Evolutionary conservation across 1,140 invertebrate genomes (phyloP).

Genomic region (Lethocerus indicus): DNA sequence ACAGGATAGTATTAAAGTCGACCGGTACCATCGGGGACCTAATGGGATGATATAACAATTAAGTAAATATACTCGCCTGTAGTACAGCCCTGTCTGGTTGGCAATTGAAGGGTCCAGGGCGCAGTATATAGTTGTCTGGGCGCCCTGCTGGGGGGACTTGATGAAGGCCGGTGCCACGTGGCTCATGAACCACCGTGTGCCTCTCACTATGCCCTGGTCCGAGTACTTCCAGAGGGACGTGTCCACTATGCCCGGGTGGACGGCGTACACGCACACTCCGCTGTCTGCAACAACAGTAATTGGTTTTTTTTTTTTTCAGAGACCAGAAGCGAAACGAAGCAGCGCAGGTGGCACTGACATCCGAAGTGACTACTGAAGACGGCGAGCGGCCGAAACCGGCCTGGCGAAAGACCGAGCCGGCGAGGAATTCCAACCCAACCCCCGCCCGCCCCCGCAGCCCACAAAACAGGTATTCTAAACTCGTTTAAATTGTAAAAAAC

Average conservation of each 20-base stretch:
- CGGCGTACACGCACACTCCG: conserved; percentile 42
- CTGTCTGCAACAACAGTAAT: conserved; percentile 32
- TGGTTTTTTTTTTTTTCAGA: background rate
- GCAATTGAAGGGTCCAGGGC: conserved; percentile 47
- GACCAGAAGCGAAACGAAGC: no score
- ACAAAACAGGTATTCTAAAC: no score
- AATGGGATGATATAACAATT: background rate
- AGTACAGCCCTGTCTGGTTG: conserved; percentile 41
- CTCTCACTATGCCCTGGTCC: conserved; percentile 27
- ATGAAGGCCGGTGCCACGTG: conserved; percentile 26
- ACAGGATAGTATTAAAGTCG: no score
- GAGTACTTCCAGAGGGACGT: conserved; percentile 57
- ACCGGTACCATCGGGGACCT: no score
- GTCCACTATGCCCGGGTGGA: conserved; percentile 52
- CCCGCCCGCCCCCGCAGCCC: background rate
- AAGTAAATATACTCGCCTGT: conserved; percentile 20
- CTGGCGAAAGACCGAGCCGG: no score
- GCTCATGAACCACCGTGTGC: conserved; percentile 35
- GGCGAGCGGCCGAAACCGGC: no score
- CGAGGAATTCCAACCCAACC: background rate
- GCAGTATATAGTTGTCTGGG: conserved; percentile 64
- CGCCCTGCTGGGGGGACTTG: conserved; percentile 46
- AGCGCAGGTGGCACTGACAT: no score
- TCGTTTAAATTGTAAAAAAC: no score
- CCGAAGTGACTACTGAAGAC: no score